Conservation (phyloP, 1,140 invertebrate genomes). For the Lanistes nyassanus region DNA sequence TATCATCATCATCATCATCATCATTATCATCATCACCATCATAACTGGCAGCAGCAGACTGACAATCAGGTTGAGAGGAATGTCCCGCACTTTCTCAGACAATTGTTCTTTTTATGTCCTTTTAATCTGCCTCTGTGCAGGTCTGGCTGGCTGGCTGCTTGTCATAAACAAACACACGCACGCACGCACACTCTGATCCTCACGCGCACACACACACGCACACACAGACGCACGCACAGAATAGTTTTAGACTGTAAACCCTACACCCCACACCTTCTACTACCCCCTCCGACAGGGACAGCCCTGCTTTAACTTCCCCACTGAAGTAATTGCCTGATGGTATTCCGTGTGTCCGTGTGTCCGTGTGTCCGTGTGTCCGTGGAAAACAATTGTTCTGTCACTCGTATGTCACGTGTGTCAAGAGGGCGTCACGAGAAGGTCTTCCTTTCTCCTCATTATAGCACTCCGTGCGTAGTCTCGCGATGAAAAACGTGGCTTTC, state of each 20-base stretch:
- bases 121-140: too few relatives aligned
- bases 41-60: background rate
- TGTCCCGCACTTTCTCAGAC: too few relatives aligned
- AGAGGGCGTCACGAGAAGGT: background rate
- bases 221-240: constrained; percentile 3
- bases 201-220: constrained; percentile 3
- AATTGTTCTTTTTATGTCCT: too few relatives aligned
- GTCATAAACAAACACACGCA: constrained; percentile 1
- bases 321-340: background rate
- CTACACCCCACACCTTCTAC: background rate
- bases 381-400: too few relatives aligned
- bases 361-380: background rate
- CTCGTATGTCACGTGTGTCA: background rate
- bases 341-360: background rate
- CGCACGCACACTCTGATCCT: background rate
- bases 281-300: background rate
- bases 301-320: background rate
- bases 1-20: too few relatives aligned
- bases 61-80: too few relatives aligned
- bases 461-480: too few relatives aligned
- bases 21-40: background rate
- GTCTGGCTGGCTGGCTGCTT: too few relatives aligned
- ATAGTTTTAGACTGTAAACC: background rate
- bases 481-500: too few relatives aligned
- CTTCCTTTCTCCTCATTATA: too few relatives aligned